Evolutionary conservation across 1,140 invertebrate species (phyloP).

Genomic region (Lasioglossum baleicum): DNA sequence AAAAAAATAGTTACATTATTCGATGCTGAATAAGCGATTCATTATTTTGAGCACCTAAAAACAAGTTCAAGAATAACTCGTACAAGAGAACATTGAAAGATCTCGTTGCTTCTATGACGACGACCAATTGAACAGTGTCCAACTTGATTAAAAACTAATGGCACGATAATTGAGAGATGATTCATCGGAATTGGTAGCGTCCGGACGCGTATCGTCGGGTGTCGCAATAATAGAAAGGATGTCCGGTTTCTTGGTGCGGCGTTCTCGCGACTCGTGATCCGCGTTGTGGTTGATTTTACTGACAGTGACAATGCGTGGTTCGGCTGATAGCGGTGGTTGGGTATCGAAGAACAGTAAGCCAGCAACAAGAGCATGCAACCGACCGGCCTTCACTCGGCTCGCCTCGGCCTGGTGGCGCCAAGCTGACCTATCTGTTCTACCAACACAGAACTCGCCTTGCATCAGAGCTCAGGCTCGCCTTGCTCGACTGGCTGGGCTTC

Average conservation of each 20-base stretch:
- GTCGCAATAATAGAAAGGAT: no score
- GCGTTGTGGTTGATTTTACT: conserved; percentile 15
- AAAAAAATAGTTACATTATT: no score
- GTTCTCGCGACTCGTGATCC: neutral
- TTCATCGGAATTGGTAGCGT: no score
- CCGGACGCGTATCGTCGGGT: no score
- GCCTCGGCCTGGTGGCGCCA: conserved; percentile 69
- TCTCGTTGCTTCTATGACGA: no score
- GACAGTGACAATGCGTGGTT: conserved; percentile 40
- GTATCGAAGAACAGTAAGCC: conserved; percentile 58
- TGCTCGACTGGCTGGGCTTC: conserved; percentile 25
- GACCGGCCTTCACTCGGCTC: conserved; percentile 66
- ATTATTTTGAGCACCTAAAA: no score
- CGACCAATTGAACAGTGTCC: no score
- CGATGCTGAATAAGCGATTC: no score
- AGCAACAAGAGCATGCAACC: conserved; percentile 52
- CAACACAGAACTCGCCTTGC: conserved; percentile 47
- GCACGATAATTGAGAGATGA: no score
- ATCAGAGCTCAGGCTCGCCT: conserved; percentile 31
- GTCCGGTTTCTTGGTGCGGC: neutral
- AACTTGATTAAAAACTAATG: no score
- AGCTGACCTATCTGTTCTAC: conserved; percentile 72
- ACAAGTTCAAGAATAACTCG: no score
- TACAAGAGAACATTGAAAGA: no score
- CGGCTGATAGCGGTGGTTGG: conserved; percentile 35